phyloP scores from a whole-genome alignment of 2,113 vertebrate genomes.

The Neotoma lepida region DNA sequence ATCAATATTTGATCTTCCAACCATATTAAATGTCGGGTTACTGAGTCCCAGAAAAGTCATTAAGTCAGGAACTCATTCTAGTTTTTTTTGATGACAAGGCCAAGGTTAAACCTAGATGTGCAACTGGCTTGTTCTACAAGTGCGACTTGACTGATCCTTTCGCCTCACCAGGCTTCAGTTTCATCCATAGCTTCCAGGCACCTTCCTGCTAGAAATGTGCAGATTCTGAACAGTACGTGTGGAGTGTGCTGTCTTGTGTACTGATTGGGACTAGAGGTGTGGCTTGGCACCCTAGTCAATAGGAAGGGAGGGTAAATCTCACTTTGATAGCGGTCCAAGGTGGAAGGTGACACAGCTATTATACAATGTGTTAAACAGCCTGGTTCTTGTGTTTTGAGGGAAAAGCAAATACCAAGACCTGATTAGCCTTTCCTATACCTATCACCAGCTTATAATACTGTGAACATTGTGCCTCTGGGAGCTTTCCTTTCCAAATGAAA shows the following conservation, averaged over 20 bases:
- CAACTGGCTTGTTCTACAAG: neutral
- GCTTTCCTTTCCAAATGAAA: conserved; percentile 63
- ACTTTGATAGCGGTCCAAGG: conserved; percentile 80
- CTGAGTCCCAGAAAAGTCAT: conserved; percentile 20
- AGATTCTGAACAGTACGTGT: conserved; percentile 65
- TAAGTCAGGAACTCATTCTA: neutral
- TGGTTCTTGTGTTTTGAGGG: conserved; percentile 71
- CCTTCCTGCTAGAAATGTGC: conserved; percentile 21
- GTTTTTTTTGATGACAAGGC: neutral
- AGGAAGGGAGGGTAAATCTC: conserved; percentile 79
- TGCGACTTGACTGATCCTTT: neutral
- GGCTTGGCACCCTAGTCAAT: conserved; percentile 64
- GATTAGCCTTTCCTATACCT: conserved; percentile 80
- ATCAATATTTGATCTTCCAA: neutral
- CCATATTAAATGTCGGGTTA: neutral
- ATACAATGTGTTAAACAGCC: conserved; percentile 73
- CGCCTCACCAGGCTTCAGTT: neutral
- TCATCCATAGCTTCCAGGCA: neutral
- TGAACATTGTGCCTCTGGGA: conserved; percentile 67
- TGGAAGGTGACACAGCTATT: conserved; percentile 79
- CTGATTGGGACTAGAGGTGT: conserved; percentile 58
- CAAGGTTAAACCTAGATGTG: neutral
- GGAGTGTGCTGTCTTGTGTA: conserved; percentile 67
- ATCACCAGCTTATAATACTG: conserved; percentile 68
- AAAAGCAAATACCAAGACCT: conserved; percentile 70